Evolutionary conservation across 2,888 invertebrate species (phyloP), one percentile per base, ranked within the genome.

Genomic region (Athalia cordata): DNA sequence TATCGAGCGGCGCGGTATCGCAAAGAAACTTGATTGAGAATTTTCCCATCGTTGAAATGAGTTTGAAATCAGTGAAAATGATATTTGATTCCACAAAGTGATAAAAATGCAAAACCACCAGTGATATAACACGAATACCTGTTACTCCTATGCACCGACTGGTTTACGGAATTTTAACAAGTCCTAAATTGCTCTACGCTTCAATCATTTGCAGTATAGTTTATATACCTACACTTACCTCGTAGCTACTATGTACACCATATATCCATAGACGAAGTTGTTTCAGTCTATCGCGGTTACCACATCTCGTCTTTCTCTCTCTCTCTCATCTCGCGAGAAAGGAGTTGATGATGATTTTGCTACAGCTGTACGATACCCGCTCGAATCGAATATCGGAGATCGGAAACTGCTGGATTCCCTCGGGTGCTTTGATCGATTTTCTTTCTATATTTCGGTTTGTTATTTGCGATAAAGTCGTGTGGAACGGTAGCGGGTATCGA

Each of bases 171-270:
- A 75, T 75, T 75, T 64, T 64, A 64, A 75, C 75, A 64, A 75
- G 75, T 75, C 62, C 75, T 75, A 75, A 75, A 75, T 75, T 75
- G 75, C 75, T 75, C 47, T 75, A 75, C 75, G 75, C 75, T 75
- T 64, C 75, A 75, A 75, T 75, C 75, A 75, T 75, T 64, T 62
- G 75, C 75, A 62, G 74, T 61, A 67, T 55, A 66, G 75, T 75
- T 75, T 11, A 61, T 52, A 59, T 59, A 72, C 57, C 43, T 65
- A 50, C 59, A 61, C 72, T 55, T 68, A 52, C 29, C 7, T 11
- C 6, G n/a, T 11, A 67, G 29, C 59, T 59, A 47, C 50, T 29
- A 29, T 29, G 29, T 29, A 29, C 29, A 29, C 29, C 2, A 29
- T 29, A 29, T 29, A 29, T 29, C 29, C 29, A 29, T 29, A 29